Evolutionary conservation across 2,797 vertebrate genomes (phyloP).

Genomic region (Takifugu ocellatus): DNA sequence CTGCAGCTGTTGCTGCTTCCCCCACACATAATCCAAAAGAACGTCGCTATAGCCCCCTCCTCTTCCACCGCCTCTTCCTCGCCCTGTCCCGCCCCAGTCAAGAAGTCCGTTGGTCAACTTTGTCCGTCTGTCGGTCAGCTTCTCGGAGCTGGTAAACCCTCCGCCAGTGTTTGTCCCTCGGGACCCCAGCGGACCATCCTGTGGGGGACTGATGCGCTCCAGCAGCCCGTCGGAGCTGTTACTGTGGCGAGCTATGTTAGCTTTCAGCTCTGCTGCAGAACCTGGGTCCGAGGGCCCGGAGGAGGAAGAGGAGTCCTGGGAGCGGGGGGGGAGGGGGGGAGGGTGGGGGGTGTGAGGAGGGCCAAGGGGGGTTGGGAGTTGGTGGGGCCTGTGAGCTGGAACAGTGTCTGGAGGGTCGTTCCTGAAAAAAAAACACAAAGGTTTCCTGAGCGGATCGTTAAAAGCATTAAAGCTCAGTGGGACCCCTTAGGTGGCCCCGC

Average conservation of each 20-base stretch:
- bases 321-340: slow-evolving; percentile 29
- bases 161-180: slow-evolving; percentile 1
- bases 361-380: slow-evolving; percentile 20
- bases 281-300: slow-evolving; percentile 32
- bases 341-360: slow-evolving; percentile 8
- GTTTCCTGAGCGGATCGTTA: no score
- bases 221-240: slow-evolving; percentile 81
- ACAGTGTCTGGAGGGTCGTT: slow-evolving; percentile 27
- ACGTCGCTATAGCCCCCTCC: slow-evolving; percentile 75
- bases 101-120: slow-evolving; percentile 15
- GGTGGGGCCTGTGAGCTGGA: slow-evolving; percentile 37
- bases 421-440: slow-evolving; percentile 25
- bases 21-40: slow-evolving; percentile 82
- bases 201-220: slow-evolving; percentile 50
- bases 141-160: slow-evolving; percentile 32
- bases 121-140: neutral
- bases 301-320: slow-evolving; percentile 56
- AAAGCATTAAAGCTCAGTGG: no score
- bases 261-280: slow-evolving; percentile 15
- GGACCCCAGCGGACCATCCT: slow-evolving; percentile 28
- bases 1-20: slow-evolving; percentile 69
- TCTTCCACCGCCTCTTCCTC: slow-evolving; percentile 42
- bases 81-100: slow-evolving; percentile 15
- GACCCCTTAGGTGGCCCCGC: no score
- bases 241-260: slow-evolving; percentile 69